Conservation (phyloP, 2,888 invertebrate genomes). For the Enchytraeus crypticus region DNA sequence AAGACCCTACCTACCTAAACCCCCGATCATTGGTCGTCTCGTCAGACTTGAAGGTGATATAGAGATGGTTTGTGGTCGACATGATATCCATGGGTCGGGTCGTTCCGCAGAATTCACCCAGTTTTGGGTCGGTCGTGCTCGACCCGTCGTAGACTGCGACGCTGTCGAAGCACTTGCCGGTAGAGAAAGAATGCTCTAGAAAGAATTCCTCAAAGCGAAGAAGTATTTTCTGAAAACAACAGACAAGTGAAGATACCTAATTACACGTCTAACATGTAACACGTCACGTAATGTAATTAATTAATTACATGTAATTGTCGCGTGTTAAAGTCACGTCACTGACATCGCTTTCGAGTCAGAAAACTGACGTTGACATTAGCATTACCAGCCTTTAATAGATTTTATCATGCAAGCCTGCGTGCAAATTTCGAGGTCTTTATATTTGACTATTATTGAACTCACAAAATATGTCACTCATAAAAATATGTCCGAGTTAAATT, state of each 20-base stretch:
- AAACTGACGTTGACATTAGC: too few relatives aligned
- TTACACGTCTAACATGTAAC: background rate
- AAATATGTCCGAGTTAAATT: too few relatives aligned
- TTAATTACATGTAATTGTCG: too few relatives aligned
- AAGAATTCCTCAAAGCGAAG: conserved; percentile 10
- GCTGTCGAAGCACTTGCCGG: conserved; percentile 8
- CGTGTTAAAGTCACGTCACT: too few relatives aligned
- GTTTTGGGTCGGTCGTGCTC: background rate
- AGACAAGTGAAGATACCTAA: background rate
- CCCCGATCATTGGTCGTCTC: conserved; percentile 1
- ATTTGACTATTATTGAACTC: too few relatives aligned
- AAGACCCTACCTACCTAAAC: conserved; percentile 4
- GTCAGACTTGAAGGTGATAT: conserved; percentile 16
- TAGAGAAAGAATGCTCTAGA: conserved; percentile 11
- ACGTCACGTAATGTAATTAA: too few relatives aligned
- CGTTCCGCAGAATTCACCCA: conserved; percentile 12
- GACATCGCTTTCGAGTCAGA: too few relatives aligned
- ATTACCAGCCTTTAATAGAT: too few relatives aligned
- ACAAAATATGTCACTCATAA: too few relatives aligned
- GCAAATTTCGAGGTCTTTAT: too few relatives aligned
- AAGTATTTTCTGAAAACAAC: background rate
- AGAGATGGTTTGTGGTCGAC: conserved; percentile 13
- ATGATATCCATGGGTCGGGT: conserved; percentile 5
- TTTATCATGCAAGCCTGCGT: too few relatives aligned
- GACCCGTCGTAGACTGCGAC: conserved; percentile 11